Evolutionary conservation across 1,140 invertebrate genomes (phyloP), one percentile per base, ranked within the genome.

Genomic region (Stegodyphus dumicola): DNA sequence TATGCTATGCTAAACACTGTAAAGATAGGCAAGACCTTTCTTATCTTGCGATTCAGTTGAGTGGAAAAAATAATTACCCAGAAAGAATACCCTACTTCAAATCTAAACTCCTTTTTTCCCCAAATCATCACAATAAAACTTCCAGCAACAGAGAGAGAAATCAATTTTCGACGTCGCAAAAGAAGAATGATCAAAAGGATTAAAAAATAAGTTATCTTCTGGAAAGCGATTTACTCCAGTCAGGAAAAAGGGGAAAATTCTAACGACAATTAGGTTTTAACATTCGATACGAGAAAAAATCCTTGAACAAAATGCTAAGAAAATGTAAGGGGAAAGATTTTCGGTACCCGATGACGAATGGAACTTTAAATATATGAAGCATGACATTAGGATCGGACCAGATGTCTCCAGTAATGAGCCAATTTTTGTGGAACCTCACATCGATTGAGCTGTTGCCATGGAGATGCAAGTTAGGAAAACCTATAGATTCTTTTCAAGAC

Each of bases 321-420:
- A 33, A 69, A 9, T 5, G 1, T 13, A 9, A 17, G 15, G 17
- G 66, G 15, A 33, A 33, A 33, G 15, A 79, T 69, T 69, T 79
- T 70, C 77, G 54, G 53, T 56, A 76, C 54, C n/a, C 18, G n/a
- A 70, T 64, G 75, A 85, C 74, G 74, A 60, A 77, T 77, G 53
- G 83, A 85, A 77, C 52, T 77, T 85, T 85, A 85, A 85, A 85
- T 85, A 85, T 85, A 77, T 77, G 83, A 83, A 83, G 71, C 79
- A 83, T 74, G 79, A 77, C 74, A 56, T 70, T 71, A 77, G 33
- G 65, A 85, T 56, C 33, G 53, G 71, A 33, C 83, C 75, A 77
- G 83, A 77, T 85, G 75, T 85, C 83, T 85, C 33, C 66, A 33
- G 64, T 85, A 85, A 85, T 85, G 83, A 85, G 83, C 33, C 83